phyloP scores from a whole-genome alignment of 2,888 invertebrate genomes.

The Petrolisthes manimaculis region DNA sequence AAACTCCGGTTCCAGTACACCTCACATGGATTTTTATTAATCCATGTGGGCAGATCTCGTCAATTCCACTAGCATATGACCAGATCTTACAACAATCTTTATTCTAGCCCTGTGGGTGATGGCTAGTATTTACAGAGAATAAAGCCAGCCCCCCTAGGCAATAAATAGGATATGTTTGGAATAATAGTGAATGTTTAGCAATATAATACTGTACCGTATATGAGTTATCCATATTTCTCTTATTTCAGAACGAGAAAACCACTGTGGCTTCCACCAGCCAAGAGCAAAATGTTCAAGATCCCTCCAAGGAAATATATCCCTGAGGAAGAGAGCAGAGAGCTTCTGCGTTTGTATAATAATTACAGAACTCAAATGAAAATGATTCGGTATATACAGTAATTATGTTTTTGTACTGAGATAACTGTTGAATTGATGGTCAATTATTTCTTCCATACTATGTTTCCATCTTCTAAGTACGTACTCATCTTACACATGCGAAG shows the following conservation, averaged over 20 bases:
- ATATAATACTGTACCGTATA: too few relatives aligned
- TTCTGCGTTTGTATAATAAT: conserved; percentile 78
- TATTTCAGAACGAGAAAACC: conserved; percentile 76
- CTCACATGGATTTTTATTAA: too few relatives aligned
- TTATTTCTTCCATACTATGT: neutral
- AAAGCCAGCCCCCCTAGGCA: too few relatives aligned
- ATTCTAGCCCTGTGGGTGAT: too few relatives aligned
- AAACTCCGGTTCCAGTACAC: too few relatives aligned
- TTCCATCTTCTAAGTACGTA: neutral
- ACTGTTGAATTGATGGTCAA: neutral
- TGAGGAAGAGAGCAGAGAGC: conserved; percentile 77
- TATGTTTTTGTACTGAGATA: neutral
- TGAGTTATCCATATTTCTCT: neutral
- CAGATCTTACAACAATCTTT: too few relatives aligned
- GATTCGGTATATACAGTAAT: conserved; percentile 71
- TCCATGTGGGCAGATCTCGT: too few relatives aligned
- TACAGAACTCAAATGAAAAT: conserved; percentile 76
- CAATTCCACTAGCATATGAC: too few relatives aligned
- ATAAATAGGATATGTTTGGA: too few relatives aligned
- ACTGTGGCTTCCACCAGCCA: conserved; percentile 83
- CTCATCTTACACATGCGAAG: too few relatives aligned
- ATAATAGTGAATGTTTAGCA: too few relatives aligned
- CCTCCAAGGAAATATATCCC: conserved; percentile 76
- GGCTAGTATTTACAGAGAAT: too few relatives aligned
- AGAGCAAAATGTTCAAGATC: conserved; percentile 82